phyloP scores from a whole-genome alignment of 2,888 invertebrate genomes.

The Acronicta aceris region DNA sequence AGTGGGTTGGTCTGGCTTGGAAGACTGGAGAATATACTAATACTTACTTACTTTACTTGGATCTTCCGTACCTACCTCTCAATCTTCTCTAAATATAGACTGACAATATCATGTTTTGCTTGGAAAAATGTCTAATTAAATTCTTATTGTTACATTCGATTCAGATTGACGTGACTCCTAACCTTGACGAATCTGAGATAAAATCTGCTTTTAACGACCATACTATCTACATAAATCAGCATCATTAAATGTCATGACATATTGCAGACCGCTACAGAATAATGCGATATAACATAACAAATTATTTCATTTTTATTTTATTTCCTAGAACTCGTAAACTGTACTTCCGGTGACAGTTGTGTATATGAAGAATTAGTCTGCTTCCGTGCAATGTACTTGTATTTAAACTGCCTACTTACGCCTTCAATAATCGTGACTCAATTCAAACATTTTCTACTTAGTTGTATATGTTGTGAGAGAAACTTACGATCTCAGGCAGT shows the following conservation, averaged over 20 bases:
- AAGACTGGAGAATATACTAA: too few species aligned
- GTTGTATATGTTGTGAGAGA: too few species aligned
- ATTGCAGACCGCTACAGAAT: not conserved
- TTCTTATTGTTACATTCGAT: constrained; percentile 21
- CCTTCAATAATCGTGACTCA: too few species aligned
- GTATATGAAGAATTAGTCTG: constrained; percentile 8
- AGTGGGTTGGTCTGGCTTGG: too few species aligned
- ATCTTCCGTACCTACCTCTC: too few species aligned
- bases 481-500: too few species aligned
- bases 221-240: constrained; percentile 6
- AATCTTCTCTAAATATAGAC: too few species aligned
- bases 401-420: too few species aligned
- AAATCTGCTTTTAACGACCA: constrained; percentile 11
- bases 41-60: too few species aligned
- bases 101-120: constrained; percentile 20
- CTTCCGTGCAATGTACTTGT: not conserved
- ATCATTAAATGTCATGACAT: not conserved
- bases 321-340: constrained; percentile 23
- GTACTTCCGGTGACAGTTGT: constrained; percentile 19
- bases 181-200: constrained; percentile 20
- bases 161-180: constrained; percentile 21
- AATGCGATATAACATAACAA: constrained; percentile 1
- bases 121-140: constrained; percentile 18
- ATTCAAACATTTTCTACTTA: too few species aligned
- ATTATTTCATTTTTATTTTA: constrained; percentile 6